Base-by-base conservation (phyloP, 2,113 vertebrate genomes). In the Anthoscopus minutus region DNA sequence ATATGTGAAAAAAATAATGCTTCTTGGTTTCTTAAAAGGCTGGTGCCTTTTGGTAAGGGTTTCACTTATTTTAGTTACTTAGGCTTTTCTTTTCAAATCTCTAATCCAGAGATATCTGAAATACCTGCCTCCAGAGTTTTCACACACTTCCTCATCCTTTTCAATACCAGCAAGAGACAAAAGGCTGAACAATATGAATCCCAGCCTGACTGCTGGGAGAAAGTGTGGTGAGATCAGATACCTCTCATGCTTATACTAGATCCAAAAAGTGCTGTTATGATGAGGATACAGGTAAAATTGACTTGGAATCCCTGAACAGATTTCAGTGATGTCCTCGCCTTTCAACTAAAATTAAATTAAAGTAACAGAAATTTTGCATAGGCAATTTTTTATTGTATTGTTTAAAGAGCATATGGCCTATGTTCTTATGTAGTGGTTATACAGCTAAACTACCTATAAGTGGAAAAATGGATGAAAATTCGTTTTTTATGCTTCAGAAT, bases 1-100 rank as follows among this genome's bases (percentile, higher is more conserved):
- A 96, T 87, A 94, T 95, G 90, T 97, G 92, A 69, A 42, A 78
- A 90, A 95, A 89, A 72, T 66, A 73, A 67, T 70, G 79, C 82
- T 83, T 35, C 73, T 81, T 84, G 45, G 31, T 91, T 95, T 97
- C 53, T 95, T 18, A 27, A 92, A 96, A 90, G 48, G n/a, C 42
- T 33, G 71, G 24, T 81, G 45, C 45, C 12, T 73, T 79, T 93
- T 93, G 37, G 44, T 88, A 45, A 76, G 50, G 12, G 18, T 88
- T 88, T 91, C 84, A 58, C 51, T 96, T 88, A 62, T 48, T 51
- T 90, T 89, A 33, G 50, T 94, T 86, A 56, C 73, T 45, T 88
- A 96, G 76, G 33, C 48, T 93, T 84, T 95, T 92, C n/a, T n/a
- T 88, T 90, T 85, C 37, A 69, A 17, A 12, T 86, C 25, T 94